A percentile compares a stretch with the other conserved stretches of the same genome.
These are phyloP conservation scores for Anarhynchus alexandrinus DNA, from an alignment of 2,113 vertebrate genomes.

Conservation along the genomic window DNA sequence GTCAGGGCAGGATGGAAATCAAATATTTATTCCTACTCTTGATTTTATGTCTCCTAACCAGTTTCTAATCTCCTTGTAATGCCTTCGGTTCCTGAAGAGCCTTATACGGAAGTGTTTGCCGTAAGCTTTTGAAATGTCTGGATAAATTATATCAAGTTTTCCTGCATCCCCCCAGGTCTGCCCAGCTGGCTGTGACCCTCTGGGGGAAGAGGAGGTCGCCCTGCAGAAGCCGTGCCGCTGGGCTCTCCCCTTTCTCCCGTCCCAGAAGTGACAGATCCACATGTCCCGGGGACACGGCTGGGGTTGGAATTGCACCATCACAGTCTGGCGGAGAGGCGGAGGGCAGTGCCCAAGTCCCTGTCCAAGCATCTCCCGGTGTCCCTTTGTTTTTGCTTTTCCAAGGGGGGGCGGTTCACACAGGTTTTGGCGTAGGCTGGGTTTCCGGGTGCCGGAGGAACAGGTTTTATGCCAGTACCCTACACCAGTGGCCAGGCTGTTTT, in stretches of 20 bases:
- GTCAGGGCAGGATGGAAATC: slow-evolving; percentile 27
- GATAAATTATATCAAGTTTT: not conserved
- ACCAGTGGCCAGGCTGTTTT: not conserved
- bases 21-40: slow-evolving; percentile 55
- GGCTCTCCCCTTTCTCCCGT: not conserved
- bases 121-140: slow-evolving; percentile 15
- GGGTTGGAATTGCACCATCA: not conserved
- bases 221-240: fast-evolving
- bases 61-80: not conserved
- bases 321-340: not conserved
- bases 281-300: fast-evolving
- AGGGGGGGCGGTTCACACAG: not conserved
- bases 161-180: not conserved
- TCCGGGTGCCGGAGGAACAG: not conserved
- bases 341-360: not conserved
- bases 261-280: not conserved
- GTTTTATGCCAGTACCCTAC: not conserved
- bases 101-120: not conserved
- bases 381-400: not conserved
- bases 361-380: not conserved
- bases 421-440: not conserved
- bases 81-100: not conserved
- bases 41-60: not conserved
- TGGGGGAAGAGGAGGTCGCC: fast-evolving
- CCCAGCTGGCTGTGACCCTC: not conserved